phyloP scores from a whole-genome alignment of 2,888 invertebrate genomes.

The Mesorhabditis spiculigera region DNA sequence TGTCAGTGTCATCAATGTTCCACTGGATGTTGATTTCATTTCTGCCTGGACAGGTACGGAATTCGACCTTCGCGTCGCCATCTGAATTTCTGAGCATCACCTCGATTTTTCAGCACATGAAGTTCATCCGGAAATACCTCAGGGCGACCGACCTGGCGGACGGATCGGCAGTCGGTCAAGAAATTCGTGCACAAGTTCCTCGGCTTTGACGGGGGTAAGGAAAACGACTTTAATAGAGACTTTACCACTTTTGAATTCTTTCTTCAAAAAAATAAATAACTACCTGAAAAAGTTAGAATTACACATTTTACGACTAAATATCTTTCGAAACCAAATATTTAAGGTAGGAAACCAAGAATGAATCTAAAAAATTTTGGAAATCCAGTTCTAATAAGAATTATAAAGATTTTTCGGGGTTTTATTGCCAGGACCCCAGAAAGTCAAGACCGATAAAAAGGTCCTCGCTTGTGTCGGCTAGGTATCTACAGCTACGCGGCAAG shows the following conservation, averaged over 20 bases:
- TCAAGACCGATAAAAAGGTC: too few relatives aligned
- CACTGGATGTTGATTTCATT: conserved; percentile 58
- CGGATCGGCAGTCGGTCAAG: conserved; percentile 58
- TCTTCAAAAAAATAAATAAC: too few relatives aligned
- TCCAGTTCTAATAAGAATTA: too few relatives aligned
- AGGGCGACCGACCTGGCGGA: conserved; percentile 58
- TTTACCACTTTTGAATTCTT: too few relatives aligned
- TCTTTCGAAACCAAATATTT: too few relatives aligned
- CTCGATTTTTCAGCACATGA: conserved; percentile 52
- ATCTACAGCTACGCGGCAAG: too few relatives aligned
- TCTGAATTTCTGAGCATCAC: neutral
- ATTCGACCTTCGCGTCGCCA: neutral
- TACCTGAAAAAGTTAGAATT: too few relatives aligned
- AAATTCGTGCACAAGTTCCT: conserved; percentile 59
- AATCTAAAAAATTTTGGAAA: neutral
- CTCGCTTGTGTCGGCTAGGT: too few relatives aligned
- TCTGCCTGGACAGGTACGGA: conserved; percentile 56
- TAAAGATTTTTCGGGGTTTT: too few relatives aligned
- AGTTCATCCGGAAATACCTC: conserved; percentile 58
- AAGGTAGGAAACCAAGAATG: neutral
- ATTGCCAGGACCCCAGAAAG: too few relatives aligned
- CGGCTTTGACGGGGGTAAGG: conserved; percentile 51
- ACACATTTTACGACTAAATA: too few relatives aligned
- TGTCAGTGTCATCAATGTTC: conserved; percentile 55
- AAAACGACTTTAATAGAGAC: too few relatives aligned